A percentile compares a stretch with the other conserved stretches of the same genome.
Evolutionary conservation across 2,797 vertebrate genomes (phyloP).

Genomic region (Melanotaenia maccullochi): DNA sequence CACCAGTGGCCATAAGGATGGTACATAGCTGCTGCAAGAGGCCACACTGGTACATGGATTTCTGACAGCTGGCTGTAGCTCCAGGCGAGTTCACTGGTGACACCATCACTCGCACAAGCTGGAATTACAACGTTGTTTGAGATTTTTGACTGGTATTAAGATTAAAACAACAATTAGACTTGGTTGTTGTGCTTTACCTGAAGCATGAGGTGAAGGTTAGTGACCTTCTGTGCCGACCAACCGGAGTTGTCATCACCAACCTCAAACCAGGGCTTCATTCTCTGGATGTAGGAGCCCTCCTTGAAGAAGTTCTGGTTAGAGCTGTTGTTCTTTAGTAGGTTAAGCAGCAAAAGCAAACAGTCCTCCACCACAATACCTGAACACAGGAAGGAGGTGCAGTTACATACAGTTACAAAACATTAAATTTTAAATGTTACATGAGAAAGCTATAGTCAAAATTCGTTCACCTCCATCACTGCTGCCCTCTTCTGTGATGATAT

Average conservation of each 20-base stretch:
- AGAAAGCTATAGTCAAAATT: background rate
- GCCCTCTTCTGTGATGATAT: conserved; percentile 97
- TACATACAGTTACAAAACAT: background rate
- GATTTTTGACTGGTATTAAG: background rate
- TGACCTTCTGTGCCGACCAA: conserved; percentile 99
- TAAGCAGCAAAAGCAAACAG: conserved; percentile 93
- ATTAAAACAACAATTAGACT: background rate
- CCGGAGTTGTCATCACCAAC: conserved; percentile 96
- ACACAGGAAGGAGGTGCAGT: background rate
- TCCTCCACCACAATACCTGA: conserved; percentile 99
- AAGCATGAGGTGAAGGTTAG: conserved; percentile 97
- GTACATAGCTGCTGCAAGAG: conserved; percentile 95
- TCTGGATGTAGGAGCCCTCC: conserved; percentile 98
- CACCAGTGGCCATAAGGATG: conserved; percentile 97
- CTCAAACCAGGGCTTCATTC: conserved; percentile 99
- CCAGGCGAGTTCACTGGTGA: conserved; percentile 96
- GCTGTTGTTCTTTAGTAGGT: conserved; percentile 96
- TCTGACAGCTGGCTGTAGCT: conserved; percentile 95
- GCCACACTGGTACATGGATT: conserved; percentile 96
- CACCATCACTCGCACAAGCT: conserved; percentile 95
- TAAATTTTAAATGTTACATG: background rate
- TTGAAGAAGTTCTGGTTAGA: conserved; percentile 99
- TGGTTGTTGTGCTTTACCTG: conserved; percentile 83
- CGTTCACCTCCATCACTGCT: conserved; percentile 94
- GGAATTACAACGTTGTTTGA: conserved; percentile 1